Percentiles rank a stretch among this genome's conserved stretches.
These are phyloP conservation scores for Diglossa brunneiventris DNA, from an alignment of 2,113 vertebrate species.

Conservation along the genomic window DNA sequence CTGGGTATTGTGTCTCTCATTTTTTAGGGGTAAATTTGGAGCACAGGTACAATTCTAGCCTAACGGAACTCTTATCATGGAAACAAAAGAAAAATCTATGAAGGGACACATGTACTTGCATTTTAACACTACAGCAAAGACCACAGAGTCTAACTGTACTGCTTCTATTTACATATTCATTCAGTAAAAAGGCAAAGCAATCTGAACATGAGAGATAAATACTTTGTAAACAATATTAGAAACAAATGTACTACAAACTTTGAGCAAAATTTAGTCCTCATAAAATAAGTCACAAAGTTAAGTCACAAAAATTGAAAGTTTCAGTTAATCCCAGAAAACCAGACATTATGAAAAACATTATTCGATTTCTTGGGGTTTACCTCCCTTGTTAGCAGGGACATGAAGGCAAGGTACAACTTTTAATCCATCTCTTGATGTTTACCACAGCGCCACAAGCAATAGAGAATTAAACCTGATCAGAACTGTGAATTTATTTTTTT, in stretches of 20 bases:
- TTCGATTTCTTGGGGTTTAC: not conserved
- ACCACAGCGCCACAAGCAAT: not conserved
- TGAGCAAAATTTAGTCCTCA: not conserved
- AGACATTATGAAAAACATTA: rapidly evolving
- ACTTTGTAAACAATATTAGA: not conserved
- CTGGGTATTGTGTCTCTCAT: not conserved
- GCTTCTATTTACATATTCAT: not conserved
- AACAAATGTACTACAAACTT: not conserved
- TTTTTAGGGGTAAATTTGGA: not conserved
- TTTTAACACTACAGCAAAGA: not conserved
- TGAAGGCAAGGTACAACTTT: not conserved
- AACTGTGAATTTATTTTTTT: not conserved
- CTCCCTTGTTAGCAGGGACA: not conserved
- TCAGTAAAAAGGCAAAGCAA: not conserved
- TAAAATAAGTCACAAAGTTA: not conserved
- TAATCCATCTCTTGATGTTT: not conserved
- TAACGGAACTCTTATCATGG: not conserved
- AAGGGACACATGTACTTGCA: not conserved
- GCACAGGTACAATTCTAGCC: not conserved
- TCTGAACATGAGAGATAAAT: not conserved
- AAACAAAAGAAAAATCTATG: not conserved
- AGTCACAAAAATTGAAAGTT: not conserved
- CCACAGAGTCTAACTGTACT: not conserved
- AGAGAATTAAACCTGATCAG: not conserved
- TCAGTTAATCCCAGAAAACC: not conserved